A percentile compares a stretch with the other conserved stretches of the same genome.
Evolutionary conservation across 2,888 invertebrate species (phyloP).

Genomic region (Furcula furcula): DNA sequence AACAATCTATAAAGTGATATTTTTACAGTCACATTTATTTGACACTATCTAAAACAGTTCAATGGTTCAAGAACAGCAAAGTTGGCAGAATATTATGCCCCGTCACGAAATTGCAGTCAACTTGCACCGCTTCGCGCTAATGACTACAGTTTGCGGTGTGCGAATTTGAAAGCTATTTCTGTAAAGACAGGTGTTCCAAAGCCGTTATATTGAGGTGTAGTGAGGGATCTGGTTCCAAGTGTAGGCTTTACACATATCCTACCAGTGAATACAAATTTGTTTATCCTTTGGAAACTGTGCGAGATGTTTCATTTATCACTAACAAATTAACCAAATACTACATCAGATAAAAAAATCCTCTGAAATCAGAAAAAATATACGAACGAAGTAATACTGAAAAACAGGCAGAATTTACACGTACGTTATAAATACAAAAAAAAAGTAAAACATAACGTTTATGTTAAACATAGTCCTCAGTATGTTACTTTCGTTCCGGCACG

Average conservation of each 20-base stretch:
- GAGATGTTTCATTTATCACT: too few relatives aligned
- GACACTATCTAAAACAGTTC: neutral
- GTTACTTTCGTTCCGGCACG: neutral
- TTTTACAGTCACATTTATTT: neutral
- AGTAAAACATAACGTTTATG: too few relatives aligned
- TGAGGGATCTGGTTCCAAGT: neutral
- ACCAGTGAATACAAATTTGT: too few relatives aligned
- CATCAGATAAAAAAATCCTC: too few relatives aligned
- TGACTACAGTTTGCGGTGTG: conserved; percentile 1
- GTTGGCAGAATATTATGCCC: neutral
- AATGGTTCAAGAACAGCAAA: neutral
- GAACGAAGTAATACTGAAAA: too few relatives aligned
- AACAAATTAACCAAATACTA: too few relatives aligned
- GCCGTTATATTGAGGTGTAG: neutral
- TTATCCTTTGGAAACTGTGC: too few relatives aligned
- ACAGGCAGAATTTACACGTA: too few relatives aligned
- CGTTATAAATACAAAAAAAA: too few relatives aligned
- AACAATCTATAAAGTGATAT: neutral
- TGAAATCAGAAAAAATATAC: too few relatives aligned
- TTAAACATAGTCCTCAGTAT: neutral
- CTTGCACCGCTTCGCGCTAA: neutral
- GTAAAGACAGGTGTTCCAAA: neutral
- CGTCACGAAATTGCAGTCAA: conserved; percentile 1
- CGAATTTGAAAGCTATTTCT: conserved; percentile 2
- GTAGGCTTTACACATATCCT: neutral